Conservation (phyloP, 2,113 vertebrate genomes). For the Tichodroma muraria region DNA sequence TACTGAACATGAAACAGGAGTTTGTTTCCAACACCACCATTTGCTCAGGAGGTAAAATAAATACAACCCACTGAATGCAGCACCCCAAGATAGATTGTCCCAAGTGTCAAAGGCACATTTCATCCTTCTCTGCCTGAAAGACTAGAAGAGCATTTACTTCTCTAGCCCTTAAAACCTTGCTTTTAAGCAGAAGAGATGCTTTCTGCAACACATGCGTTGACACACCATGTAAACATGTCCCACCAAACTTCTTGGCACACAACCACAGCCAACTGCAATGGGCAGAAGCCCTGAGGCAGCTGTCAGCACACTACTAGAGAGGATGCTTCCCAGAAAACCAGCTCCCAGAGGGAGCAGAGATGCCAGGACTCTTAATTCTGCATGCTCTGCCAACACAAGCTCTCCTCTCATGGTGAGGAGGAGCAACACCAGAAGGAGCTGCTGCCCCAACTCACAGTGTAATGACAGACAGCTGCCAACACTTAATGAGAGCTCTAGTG, state of each 20-base stretch:
- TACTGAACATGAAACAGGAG: not conserved
- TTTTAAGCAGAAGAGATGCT: not conserved
- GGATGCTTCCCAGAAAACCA: not conserved
- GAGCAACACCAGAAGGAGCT: not conserved
- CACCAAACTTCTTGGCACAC: not conserved
- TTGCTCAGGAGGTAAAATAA: not conserved
- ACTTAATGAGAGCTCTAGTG: not conserved
- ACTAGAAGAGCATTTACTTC: not conserved
- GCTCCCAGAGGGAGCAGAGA: not conserved
- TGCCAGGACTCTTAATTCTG: not conserved
- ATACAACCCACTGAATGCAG: not conserved
- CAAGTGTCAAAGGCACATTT: not conserved
- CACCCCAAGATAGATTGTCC: not conserved
- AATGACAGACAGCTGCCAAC: not conserved
- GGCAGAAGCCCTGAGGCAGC: not conserved
- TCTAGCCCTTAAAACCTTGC: not conserved
- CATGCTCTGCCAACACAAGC: not conserved
- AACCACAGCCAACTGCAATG: not conserved
- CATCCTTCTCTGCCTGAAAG: not conserved
- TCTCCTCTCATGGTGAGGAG: not conserved
- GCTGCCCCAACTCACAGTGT: not conserved
- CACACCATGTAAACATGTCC: accelerated
- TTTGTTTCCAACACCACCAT: not conserved
- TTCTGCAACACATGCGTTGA: not conserved
- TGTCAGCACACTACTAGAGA: not conserved